phyloP scores from a whole-genome alignment of 2,113 vertebrate genomes.

The Mobula hypostoma region DNA sequence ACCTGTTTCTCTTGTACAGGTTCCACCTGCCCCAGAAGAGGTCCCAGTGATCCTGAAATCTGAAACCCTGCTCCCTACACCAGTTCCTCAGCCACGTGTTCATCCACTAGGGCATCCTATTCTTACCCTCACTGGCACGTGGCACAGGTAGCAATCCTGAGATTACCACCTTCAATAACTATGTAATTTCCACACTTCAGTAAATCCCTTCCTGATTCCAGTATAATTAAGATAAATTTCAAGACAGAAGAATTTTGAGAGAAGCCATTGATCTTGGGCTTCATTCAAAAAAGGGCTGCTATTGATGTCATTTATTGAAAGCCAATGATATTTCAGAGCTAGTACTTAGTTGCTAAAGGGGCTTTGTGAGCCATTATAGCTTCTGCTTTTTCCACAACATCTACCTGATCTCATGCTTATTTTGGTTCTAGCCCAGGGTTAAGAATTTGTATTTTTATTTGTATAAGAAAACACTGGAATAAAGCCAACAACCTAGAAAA shows the following conservation, averaged over 20 bases:
- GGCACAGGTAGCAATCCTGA: too few species aligned
- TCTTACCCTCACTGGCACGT: too few species aligned
- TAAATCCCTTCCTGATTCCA: conserved; percentile 10
- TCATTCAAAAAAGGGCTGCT: not conserved
- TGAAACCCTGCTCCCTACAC: too few species aligned
- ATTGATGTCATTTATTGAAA: not conserved
- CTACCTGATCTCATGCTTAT: not conserved
- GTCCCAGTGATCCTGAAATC: too few species aligned
- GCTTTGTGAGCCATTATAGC: not conserved
- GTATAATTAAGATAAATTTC: conserved; percentile 18
- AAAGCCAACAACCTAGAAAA: not conserved
- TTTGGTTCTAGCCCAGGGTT: not conserved
- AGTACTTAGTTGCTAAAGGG: not conserved
- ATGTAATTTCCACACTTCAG: not conserved
- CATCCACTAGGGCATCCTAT: too few species aligned
- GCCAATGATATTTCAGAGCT: not conserved
- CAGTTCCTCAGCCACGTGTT: too few species aligned
- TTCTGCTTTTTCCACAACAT: not conserved
- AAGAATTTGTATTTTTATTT: not conserved
- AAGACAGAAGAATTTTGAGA: not conserved
- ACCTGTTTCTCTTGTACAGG: too few species aligned
- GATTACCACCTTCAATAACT: not conserved
- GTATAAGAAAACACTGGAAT: too few species aligned
- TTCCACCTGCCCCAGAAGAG: too few species aligned
- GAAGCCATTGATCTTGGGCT: not conserved